Evolutionary conservation across 2,113 vertebrate species (phyloP).

Genomic region (Chaetorhynchus papuensis): DNA sequence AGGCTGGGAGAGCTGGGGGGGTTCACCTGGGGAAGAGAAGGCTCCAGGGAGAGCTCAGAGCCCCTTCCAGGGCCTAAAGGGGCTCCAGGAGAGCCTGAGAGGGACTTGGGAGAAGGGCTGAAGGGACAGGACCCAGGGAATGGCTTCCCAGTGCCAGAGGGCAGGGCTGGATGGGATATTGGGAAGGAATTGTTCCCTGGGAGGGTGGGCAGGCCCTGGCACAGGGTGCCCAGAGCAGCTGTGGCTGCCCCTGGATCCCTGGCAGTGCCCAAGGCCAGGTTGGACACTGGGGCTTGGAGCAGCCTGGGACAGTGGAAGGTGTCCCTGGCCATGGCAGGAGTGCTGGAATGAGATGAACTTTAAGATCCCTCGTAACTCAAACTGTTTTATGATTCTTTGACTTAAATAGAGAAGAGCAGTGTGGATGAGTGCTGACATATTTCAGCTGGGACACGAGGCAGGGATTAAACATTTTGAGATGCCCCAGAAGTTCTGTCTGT

Average conservation of each 20-base stretch:
- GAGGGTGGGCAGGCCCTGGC: not conserved
- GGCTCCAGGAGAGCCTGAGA: not conserved
- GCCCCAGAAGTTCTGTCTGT: not conserved
- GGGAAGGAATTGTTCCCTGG: not conserved
- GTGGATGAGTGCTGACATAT: too few relatives aligned
- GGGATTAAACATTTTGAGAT: not conserved
- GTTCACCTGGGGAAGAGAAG: not conserved
- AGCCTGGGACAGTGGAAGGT: accelerated
- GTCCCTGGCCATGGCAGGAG: not conserved
- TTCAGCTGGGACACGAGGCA: not conserved
- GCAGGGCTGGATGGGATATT: not conserved
- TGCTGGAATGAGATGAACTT: accelerated
- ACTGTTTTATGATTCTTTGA: not conserved
- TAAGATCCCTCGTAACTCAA: not conserved
- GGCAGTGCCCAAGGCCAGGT: accelerated
- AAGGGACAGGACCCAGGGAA: not conserved
- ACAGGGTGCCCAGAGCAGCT: not conserved
- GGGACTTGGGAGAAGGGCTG: not conserved
- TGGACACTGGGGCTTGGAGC: not conserved
- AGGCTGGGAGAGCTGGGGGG: not conserved
- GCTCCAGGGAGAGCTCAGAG: not conserved
- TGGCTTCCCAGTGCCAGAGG: not conserved
- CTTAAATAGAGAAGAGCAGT: not conserved
- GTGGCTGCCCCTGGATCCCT: not conserved
- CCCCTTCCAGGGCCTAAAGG: not conserved